Percentiles rank a stretch among this genome's conserved stretches.
Conservation (phyloP, 2,888 invertebrate species). For the Heliothis peltigera region DNA sequence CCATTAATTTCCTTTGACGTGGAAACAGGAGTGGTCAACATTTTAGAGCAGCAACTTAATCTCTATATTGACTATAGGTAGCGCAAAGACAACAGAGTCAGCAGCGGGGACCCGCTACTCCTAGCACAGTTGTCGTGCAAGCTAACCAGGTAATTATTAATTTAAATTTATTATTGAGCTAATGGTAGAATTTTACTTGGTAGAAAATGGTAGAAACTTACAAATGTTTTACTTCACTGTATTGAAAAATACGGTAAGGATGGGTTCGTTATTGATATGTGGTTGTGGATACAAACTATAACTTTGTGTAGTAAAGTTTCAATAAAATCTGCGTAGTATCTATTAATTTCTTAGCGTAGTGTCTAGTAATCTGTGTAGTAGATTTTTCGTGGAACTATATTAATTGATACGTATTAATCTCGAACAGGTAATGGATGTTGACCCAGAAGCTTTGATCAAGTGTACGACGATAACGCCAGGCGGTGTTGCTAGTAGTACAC, state of each 20-base stretch:
- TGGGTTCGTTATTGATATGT: too few species aligned
- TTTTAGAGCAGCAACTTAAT: constrained; percentile 14
- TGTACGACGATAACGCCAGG: constrained; percentile 86
- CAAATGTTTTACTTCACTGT: too few species aligned
- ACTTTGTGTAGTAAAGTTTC: too few species aligned
- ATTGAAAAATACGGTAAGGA: too few species aligned
- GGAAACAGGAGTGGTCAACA: constrained; percentile 23
- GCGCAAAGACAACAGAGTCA: constrained; percentile 88
- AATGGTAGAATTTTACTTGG: too few species aligned
- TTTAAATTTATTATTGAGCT: too few species aligned
- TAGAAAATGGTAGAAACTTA: too few species aligned
- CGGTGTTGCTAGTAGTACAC: constrained; percentile 83
- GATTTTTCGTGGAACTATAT: background rate
- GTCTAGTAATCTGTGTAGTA: too few species aligned
- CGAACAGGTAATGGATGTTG: constrained; percentile 82
- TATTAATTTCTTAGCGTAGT: too few species aligned
- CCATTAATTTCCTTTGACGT: constrained; percentile 10
- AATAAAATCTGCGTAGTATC: too few species aligned
- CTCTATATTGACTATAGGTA: constrained; percentile 72
- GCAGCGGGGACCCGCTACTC: constrained; percentile 74
- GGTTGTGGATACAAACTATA: too few species aligned
- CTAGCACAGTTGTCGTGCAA: constrained; percentile 75
- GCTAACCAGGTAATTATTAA: constrained; percentile 70
- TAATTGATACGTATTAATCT: constrained; percentile 3
- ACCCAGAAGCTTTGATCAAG: constrained; percentile 86